Conservation (phyloP, 2,113 vertebrate species). For the Carettochelys insculpta region DNA sequence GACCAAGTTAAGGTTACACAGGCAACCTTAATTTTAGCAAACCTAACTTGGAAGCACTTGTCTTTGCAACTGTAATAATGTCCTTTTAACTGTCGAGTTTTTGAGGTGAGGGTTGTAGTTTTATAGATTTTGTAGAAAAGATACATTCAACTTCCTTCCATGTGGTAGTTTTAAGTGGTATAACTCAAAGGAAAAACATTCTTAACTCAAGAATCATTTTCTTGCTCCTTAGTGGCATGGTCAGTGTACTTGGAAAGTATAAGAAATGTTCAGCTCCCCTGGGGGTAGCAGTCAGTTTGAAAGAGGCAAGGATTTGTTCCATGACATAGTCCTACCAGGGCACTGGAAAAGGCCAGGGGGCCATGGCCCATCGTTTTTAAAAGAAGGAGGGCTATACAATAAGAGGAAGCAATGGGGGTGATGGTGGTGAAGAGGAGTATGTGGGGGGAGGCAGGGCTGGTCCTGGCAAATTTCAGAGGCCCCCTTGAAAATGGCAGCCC, state of each 20-base stretch:
- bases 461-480: no score
- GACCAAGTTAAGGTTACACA: not conserved
- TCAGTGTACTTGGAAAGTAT: accelerated
- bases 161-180: not conserved
- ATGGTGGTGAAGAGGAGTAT: no score
- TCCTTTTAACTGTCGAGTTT: not conserved
- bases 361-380: no score
- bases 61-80: not conserved
- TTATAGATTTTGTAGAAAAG: slow-evolving; percentile 21
- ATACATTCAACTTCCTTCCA: not conserved
- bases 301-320: not conserved
- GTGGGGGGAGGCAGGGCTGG: no score
- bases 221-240: not conserved
- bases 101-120: not conserved
- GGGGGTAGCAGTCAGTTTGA: not conserved
- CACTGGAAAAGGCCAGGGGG: no score
- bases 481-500: no score
- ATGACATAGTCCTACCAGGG: not conserved
- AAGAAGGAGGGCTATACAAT: no score
- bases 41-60: not conserved
- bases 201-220: not conserved
- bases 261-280: not conserved
- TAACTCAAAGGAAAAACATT: not conserved
- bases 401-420: no score
- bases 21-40: not conserved